These are phyloP conservation scores for Trissolcus basalis DNA, from an alignment of 1,140 invertebrate genomes.

Conservation along the genomic window DNA sequence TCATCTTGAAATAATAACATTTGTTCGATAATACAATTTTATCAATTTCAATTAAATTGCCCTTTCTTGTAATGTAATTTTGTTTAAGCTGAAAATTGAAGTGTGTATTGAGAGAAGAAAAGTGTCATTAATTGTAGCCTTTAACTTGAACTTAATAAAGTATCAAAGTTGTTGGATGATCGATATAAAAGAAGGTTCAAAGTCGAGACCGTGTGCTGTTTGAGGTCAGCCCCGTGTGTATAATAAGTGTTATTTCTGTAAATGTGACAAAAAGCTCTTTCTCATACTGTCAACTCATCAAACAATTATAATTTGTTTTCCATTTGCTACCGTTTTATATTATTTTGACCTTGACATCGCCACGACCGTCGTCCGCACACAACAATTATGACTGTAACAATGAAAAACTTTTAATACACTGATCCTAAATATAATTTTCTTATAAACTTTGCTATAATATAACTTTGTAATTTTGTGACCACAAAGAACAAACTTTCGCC, in stretches of 20 bases:
- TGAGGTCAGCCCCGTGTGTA: conserved; percentile 36
- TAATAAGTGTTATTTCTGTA: conserved; percentile 9
- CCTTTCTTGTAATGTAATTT: no score
- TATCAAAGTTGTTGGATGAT: conserved; percentile 33
- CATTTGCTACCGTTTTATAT: conserved; percentile 22
- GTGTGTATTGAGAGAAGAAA: no score
- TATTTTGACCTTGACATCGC: conserved; percentile 13
- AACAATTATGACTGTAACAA: no score
- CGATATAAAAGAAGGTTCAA: conserved; percentile 44
- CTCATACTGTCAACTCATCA: conserved; percentile 19
- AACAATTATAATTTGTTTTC: conserved; percentile 27
- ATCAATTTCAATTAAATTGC: no score
- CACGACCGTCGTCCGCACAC: no score
- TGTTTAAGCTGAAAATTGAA: no score
- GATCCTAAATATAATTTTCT: neutral
- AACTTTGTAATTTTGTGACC: no score
- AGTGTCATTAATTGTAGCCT: conserved; percentile 20
- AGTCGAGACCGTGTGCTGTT: conserved; percentile 28
- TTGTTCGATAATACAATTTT: no score
- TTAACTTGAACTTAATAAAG: conserved; percentile 53
- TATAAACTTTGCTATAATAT: neutral
- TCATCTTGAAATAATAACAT: no score
- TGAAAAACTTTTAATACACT: no score
- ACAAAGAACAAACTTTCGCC: no score
- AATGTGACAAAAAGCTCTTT: conserved; percentile 28